phyloP scores from a whole-genome alignment of 2,888 invertebrate species.

The Acleris sparsana region DNA sequence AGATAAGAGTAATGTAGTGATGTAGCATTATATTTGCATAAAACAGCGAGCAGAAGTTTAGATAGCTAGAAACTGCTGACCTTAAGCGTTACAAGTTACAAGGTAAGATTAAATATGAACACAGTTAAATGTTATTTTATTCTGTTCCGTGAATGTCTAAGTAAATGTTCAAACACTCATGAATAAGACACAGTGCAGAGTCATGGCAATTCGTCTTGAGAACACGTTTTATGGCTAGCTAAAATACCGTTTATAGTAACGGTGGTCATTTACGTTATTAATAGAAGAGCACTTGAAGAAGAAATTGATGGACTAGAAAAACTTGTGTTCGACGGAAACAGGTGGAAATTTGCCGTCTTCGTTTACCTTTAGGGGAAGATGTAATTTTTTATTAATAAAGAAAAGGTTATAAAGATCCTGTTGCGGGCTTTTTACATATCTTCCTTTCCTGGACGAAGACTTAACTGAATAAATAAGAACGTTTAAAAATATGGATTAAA shows the following conservation, averaged over 20 bases:
- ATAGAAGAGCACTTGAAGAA: neutral
- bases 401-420: neutral
- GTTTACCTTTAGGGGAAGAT: neutral
- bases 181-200: constrained; percentile 23
- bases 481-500: neutral
- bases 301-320: constrained; percentile 18
- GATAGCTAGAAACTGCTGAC: constrained; percentile 22
- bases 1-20: constrained; percentile 18
- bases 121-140: constrained; percentile 23
- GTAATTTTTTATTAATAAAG: neutral
- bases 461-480: neutral
- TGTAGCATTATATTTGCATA: constrained; percentile 28
- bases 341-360: constrained; percentile 15
- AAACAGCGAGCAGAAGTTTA: constrained; percentile 25
- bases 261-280: constrained; percentile 19
- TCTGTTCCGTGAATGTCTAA: constrained; percentile 24
- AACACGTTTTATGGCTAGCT: constrained; percentile 7
- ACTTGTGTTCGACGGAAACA: constrained; percentile 20
- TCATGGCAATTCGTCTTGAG: constrained; percentile 23
- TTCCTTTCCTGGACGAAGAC: neutral
- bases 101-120: constrained; percentile 24
- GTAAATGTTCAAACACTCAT: constrained; percentile 19
- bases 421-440: neutral
- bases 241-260: constrained; percentile 34
- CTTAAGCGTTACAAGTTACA: constrained; percentile 21